These are phyloP conservation scores for Chionis minor DNA, from an alignment of 2,113 vertebrate genomes.

Conservation along the genomic window DNA sequence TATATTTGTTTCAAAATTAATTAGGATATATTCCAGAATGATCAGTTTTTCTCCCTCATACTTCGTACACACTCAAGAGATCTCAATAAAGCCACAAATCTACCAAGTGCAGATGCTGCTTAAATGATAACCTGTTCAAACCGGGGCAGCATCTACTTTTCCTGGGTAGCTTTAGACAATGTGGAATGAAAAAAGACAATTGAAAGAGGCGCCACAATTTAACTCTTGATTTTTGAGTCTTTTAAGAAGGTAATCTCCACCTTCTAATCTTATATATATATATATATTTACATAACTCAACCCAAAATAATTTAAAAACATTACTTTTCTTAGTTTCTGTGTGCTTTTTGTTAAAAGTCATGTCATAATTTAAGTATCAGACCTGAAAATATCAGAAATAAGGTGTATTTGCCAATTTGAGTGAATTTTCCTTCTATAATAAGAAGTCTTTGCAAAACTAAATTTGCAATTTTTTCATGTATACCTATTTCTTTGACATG, in stretches of 20 bases:
- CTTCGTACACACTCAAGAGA: background rate
- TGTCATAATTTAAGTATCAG: background rate
- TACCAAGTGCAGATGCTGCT: background rate
- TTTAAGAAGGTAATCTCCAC: background rate
- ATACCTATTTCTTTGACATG: background rate
- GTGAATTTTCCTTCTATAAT: background rate
- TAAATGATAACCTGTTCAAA: background rate
- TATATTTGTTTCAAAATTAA: background rate
- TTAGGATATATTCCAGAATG: background rate
- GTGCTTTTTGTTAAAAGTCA: background rate
- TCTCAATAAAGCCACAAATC: background rate
- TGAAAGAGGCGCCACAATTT: background rate
- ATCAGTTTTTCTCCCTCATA: background rate
- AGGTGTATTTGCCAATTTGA: background rate
- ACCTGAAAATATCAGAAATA: background rate
- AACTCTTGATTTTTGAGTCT: background rate
- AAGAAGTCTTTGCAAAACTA: background rate
- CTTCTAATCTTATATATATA: background rate
- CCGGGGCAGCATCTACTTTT: background rate
- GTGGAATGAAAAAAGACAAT: background rate
- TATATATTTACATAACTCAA: background rate
- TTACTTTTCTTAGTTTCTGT: background rate
- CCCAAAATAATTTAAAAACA: background rate
- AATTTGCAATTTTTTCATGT: background rate
- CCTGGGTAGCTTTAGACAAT: background rate